These are phyloP conservation scores for Meghimatium bilineatum DNA, from an alignment of 2,888 invertebrate genomes.

Conservation along the genomic window DNA sequence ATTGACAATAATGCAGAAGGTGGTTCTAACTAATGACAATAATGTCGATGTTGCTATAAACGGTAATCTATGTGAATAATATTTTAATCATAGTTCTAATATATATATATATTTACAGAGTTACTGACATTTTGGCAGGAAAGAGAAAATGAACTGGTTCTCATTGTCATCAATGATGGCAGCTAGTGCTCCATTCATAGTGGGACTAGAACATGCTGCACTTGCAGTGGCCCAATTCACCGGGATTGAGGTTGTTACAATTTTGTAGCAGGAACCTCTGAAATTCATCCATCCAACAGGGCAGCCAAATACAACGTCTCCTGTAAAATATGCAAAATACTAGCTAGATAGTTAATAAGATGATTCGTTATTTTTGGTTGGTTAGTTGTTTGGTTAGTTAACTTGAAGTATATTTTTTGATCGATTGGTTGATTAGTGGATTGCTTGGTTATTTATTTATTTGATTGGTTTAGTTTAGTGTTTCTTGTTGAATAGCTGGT, in stretches of 20 bases:
- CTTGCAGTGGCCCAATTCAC: conserved; percentile 53
- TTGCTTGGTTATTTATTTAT: too few relatives aligned
- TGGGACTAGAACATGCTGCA: conserved; percentile 55
- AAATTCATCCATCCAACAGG: conserved; percentile 47
- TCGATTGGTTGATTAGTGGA: too few relatives aligned
- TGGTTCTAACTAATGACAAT: background rate
- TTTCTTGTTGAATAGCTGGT: too few relatives aligned
- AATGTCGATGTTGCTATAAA: background rate
- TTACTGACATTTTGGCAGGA: conserved; percentile 55
- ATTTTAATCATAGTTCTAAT: background rate
- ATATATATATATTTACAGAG: too few relatives aligned
- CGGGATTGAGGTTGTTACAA: conserved; percentile 49
- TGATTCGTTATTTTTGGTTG: too few relatives aligned
- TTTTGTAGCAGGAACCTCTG: conserved; percentile 50
- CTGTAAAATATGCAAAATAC: conserved; percentile 52
- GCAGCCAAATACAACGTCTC: conserved; percentile 59
- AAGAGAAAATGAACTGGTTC: conserved; percentile 60
- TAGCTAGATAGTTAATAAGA: background rate
- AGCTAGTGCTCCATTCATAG: conserved; percentile 55
- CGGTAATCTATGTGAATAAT: background rate
- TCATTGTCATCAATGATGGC: conserved; percentile 58
- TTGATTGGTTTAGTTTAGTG: too few relatives aligned
- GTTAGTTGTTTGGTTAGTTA: too few relatives aligned
- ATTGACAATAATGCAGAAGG: background rate
- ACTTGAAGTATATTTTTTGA: too few relatives aligned